Conservation (phyloP, 2,797 vertebrate genomes). For the Artibeus lituratus region DNA sequence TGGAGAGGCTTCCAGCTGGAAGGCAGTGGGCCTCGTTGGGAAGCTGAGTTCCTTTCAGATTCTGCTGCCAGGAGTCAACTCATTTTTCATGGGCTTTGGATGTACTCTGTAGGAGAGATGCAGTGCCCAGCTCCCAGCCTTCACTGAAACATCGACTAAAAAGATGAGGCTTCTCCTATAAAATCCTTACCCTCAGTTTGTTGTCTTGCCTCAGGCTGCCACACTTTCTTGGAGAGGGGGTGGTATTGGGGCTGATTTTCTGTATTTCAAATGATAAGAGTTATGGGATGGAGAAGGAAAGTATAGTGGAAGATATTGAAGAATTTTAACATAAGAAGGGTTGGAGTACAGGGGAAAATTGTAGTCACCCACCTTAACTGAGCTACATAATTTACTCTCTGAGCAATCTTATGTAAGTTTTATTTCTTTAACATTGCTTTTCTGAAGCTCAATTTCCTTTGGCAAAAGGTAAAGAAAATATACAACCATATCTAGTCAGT, state of each 20-base stretch:
- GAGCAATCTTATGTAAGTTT: neutral
- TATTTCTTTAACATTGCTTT: neutral
- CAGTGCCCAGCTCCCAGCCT: neutral
- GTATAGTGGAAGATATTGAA: neutral
- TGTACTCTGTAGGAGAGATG: neutral
- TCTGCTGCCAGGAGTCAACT: neutral
- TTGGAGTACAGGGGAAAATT: neutral
- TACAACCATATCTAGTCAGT: neutral
- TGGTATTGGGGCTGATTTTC: neutral
- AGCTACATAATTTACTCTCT: neutral
- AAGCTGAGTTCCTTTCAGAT: neutral
- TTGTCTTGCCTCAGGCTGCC: neutral
- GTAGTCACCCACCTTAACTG: neutral
- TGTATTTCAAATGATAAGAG: neutral
- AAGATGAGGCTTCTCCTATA: neutral
- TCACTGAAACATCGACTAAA: neutral
- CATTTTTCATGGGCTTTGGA: neutral
- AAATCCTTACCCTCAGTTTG: neutral
- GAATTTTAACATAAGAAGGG: neutral
- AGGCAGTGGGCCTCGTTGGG: neutral
- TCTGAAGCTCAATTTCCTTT: neutral
- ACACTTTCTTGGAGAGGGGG: neutral
- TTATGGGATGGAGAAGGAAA: fast-evolving
- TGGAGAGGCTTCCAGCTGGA: neutral
- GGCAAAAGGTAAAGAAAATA: neutral